Percentiles rank a stretch among this genome's conserved stretches.
These are phyloP conservation scores for Drosophila suboccidentalis DNA, from an alignment of 2,888 invertebrate species.

Conservation along the genomic window DNA sequence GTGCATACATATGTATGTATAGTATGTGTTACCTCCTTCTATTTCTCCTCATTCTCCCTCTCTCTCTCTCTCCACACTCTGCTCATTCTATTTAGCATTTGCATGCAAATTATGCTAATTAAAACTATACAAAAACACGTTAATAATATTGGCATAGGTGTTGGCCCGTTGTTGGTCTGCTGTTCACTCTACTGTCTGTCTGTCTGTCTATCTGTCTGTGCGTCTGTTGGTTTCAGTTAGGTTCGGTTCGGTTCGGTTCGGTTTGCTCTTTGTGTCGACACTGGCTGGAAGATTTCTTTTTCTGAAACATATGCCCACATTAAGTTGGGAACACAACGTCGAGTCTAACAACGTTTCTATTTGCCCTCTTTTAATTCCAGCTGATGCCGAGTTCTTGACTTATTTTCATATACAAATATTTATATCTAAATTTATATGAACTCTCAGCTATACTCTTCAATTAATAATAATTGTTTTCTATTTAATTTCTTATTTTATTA, in stretches of 20 bases:
- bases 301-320: conserved; percentile 45
- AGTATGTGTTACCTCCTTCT: not conserved
- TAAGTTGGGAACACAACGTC: conserved; percentile 28
- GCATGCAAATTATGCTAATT: conserved; percentile 77
- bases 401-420: not conserved
- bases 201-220: conserved; percentile 26
- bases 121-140: conserved; percentile 76
- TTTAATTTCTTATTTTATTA: not conserved
- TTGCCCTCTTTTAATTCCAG: not conserved
- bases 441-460: no score
- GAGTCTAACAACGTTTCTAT: conserved; percentile 1
- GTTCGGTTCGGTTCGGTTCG: conserved; percentile 25
- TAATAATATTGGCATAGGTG: conserved; percentile 69
- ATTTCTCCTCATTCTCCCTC: not conserved
- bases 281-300: conserved; percentile 47
- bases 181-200: conserved; percentile 6
- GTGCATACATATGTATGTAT: not conserved
- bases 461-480: no score
- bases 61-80: not conserved
- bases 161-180: conserved; percentile 38
- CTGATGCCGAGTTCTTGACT: not conserved
- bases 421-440: not conserved
- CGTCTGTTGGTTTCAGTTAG: conserved; percentile 13
- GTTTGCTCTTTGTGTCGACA: conserved; percentile 22
- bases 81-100: conserved; percentile 66